Evolutionary conservation across 2,888 invertebrate species (phyloP), one percentile per base, ranked within the genome.

Genomic region (Brenthis ino): DNA sequence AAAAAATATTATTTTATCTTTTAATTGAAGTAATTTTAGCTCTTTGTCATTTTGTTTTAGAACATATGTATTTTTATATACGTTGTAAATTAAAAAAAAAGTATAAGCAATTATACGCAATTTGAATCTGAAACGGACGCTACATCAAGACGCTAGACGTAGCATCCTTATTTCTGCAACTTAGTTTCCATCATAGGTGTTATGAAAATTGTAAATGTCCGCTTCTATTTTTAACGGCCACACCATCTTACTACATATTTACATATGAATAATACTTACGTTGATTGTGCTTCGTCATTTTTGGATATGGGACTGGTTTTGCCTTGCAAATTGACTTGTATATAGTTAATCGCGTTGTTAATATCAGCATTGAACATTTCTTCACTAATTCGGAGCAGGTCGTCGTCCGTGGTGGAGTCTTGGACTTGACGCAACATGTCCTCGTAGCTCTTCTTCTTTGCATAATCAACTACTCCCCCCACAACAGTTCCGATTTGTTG

Each of bases 291-390:
- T 82, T 96, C 95, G 83, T 97, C 97, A 64, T 88, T 93, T 72
- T 92, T 92, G 47, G 95, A 95, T 78, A 95, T 94, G 57, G 96
- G 95, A 28, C 94, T 94, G 8, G 96, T 96, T 84, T 94, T 94
- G 71, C 96, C 96, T 88, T 97, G 97, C 72, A 95, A 86, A 85
- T 96, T 96, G 48, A 97, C 87, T 48, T 94, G 94, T 57, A 97
- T 94, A 78, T 94, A 94, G 79, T 88, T 94, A 64, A 95, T 93
- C n/a, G 96, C 96, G 81, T 96, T 96, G 84, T 96, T 96, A 33
- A 91, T 86, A 80, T 97, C 97, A 77, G 95, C 94, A 73, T 93
- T 94, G 79, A 96, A 94, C 77, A 97, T 92, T 71, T 94, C 94
- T 82, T 97, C 97, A 24, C 96, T 95, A 73, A 97, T 89, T 61